Evolutionary conservation across 2,888 invertebrate genomes (phyloP).

Genomic region (Saturnia pavonia): DNA sequence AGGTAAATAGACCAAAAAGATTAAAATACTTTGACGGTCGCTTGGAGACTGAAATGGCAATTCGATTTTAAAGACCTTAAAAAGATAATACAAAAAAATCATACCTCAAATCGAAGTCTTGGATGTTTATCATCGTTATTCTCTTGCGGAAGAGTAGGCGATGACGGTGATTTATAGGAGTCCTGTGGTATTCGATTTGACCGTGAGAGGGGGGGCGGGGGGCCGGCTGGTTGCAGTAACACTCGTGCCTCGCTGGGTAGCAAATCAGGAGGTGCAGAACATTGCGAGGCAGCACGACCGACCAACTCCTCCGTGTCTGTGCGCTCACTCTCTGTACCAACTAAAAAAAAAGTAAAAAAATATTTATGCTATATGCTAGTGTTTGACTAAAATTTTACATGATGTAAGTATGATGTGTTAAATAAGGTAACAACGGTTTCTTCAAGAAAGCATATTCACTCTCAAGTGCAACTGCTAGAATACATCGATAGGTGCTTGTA

Average conservation of each 20-base stretch:
- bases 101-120: constrained; percentile 72
- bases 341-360: constrained; percentile 51
- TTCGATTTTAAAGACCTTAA: neutral
- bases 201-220: constrained; percentile 39
- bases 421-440: neutral
- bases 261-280: constrained; percentile 84
- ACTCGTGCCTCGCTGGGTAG: constrained; percentile 82
- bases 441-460: no score
- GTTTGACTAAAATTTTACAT: neutral
- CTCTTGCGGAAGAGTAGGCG: constrained; percentile 44
- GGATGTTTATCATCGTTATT: constrained; percentile 62
- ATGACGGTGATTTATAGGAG: constrained; percentile 44
- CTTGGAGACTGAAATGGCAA: neutral
- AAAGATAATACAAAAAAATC: neutral
- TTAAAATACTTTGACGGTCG: neutral
- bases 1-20: neutral
- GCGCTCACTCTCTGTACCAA: constrained; percentile 83
- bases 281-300: constrained; percentile 83
- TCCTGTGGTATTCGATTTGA: constrained; percentile 33
- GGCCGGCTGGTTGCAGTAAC: constrained; percentile 59
- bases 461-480: no score
- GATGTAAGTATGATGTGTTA: neutral
- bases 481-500: no score
- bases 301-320: constrained; percentile 88
- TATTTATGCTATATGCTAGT: neutral